phyloP scores from a whole-genome alignment of 1,140 invertebrate genomes.

The Odontomachus brunneus region DNA sequence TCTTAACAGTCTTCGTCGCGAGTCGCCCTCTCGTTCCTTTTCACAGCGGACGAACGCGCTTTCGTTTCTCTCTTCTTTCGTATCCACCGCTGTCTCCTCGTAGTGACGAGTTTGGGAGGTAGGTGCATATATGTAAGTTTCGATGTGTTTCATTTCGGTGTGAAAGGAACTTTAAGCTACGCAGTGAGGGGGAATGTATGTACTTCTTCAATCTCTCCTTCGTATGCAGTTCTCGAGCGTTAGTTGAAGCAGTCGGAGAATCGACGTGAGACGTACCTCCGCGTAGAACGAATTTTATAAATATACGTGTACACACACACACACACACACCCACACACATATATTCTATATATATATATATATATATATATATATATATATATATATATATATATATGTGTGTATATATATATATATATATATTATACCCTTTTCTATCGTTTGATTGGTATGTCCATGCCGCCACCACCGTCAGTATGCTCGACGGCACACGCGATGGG shows the following conservation, averaged over 20 bases:
- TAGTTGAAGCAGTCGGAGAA: slow-evolving; percentile 33
- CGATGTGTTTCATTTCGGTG: slow-evolving; percentile 14
- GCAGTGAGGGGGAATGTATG: not conserved
- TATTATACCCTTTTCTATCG: slow-evolving; percentile 60
- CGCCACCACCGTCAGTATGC: not conserved
- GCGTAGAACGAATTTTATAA: slow-evolving; percentile 67
- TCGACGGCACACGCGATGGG: slow-evolving; percentile 14
- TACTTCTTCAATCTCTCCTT: slow-evolving; percentile 27
- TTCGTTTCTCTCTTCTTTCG: slow-evolving; percentile 26
- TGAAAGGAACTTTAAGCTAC: slow-evolving; percentile 13
- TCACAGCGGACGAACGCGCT: not conserved
- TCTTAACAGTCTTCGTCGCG: slow-evolving; percentile 1
- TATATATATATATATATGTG: not conserved
- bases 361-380: slow-evolving; percentile 12
- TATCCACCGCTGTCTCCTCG: slow-evolving; percentile 2
- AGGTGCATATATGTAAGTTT: slow-evolving; percentile 7
- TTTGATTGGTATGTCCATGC: slow-evolving; percentile 38
- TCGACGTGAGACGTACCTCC: not conserved
- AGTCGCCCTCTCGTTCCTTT: not conserved
- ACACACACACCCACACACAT: not conserved
- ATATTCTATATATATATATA: not conserved
- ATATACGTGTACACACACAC: slow-evolving; percentile 28
- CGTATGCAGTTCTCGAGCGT: slow-evolving; percentile 24
- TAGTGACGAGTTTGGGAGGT: slow-evolving; percentile 8
- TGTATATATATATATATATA: slow-evolving; percentile 13